These are phyloP conservation scores for Sorex fumeus DNA, from an alignment of 2,113 vertebrate genomes.

Conservation along the genomic window DNA sequence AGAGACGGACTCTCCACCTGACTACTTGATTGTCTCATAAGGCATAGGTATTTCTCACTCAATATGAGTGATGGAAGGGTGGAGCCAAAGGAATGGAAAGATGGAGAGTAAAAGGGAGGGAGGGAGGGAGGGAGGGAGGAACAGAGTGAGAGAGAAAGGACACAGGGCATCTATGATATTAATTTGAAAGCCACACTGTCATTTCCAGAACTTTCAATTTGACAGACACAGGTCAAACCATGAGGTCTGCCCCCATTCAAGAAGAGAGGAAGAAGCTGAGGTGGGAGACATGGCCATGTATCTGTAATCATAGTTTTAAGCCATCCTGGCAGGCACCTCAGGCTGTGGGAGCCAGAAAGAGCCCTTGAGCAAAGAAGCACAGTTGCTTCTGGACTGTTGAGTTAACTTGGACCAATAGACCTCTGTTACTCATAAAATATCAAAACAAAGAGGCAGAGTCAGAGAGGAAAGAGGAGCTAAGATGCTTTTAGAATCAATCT, in stretches of 20 bases:
- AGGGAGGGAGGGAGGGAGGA: too few relatives aligned
- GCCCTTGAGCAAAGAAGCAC: background rate
- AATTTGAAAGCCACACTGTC: background rate
- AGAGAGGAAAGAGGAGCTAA: background rate
- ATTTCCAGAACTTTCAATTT: background rate
- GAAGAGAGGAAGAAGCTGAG: background rate
- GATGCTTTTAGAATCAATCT: background rate
- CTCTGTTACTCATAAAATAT: background rate
- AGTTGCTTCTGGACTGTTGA: background rate
- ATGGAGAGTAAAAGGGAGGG: too few relatives aligned
- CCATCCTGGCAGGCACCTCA: background rate
- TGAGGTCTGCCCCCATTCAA: slow-evolving; percentile 13
- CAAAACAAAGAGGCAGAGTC: background rate
- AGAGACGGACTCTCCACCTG: background rate
- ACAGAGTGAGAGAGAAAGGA: background rate
- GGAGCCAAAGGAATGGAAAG: background rate
- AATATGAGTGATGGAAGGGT: background rate
- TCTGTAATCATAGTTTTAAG: slow-evolving; percentile 33
- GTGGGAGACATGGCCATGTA: background rate
- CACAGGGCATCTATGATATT: background rate
- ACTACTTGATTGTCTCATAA: background rate
- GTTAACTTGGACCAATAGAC: background rate
- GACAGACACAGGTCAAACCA: slow-evolving; percentile 4
- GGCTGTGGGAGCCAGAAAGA: slow-evolving; percentile 35
- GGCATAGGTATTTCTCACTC: too few relatives aligned